Evolutionary conservation across 2,113 vertebrate genomes (phyloP).

Genomic region (Aspiorhynchus laticeps): DNA sequence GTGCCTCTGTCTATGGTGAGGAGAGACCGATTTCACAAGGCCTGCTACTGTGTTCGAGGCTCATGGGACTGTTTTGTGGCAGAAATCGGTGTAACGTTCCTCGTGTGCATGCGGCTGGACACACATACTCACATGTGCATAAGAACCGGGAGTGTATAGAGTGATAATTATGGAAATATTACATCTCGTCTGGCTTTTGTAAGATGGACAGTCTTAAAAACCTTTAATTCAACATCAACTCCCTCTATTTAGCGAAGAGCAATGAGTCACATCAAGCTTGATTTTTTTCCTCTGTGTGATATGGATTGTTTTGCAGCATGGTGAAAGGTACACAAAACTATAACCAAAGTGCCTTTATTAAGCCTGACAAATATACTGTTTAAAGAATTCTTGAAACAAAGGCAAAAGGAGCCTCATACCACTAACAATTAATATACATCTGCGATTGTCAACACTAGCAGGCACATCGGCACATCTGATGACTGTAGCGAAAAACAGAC

Average conservation of each 20-base stretch:
- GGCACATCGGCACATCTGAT: conserved; percentile 31
- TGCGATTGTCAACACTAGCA: conserved; percentile 38
- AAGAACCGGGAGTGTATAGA: conserved; percentile 21
- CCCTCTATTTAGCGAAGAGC: neutral
- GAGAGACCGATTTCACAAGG: conserved; percentile 64
- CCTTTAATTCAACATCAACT: neutral
- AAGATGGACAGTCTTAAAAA: neutral
- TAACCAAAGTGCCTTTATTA: neutral
- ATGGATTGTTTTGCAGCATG: neutral
- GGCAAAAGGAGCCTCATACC: conserved; percentile 5
- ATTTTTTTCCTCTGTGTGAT: neutral
- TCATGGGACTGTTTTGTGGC: conserved; percentile 25
- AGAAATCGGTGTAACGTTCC: neutral
- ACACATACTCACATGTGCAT: conserved; percentile 24
- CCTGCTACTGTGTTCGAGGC: conserved; percentile 8
- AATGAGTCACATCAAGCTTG: neutral
- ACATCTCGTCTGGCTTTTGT: conserved; percentile 23
- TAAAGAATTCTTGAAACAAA: neutral
- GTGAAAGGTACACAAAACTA: neutral
- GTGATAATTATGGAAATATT: conserved; percentile 12
- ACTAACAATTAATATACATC: conserved; percentile 37
- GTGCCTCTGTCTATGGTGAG: conserved; percentile 69
- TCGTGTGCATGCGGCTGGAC: conserved; percentile 36
- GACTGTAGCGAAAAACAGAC: conserved; percentile 33
- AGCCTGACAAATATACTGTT: neutral